Evolutionary conservation across 2,888 invertebrate genomes (phyloP).

Genomic region (Sinhomidia bicolor): DNA sequence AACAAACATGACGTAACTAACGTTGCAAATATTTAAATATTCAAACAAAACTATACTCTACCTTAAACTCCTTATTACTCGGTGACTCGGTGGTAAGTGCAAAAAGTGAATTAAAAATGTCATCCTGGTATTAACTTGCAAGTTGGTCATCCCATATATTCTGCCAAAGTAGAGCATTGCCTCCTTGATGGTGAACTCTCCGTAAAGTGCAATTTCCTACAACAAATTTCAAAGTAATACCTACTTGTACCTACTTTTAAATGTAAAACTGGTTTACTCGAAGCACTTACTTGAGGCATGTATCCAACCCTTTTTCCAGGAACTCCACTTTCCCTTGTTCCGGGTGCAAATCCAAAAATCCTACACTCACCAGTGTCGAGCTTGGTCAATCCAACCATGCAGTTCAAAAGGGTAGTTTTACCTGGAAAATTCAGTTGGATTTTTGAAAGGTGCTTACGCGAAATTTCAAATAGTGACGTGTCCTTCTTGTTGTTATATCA

Average conservation of each 20-base stretch:
- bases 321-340: conserved; percentile 92
- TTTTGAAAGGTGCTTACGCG: no score
- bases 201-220: conserved; percentile 92
- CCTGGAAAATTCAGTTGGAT: no score
- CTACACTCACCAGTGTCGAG: conserved; percentile 93
- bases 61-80: conserved; percentile 50
- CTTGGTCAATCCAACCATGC: conserved; percentile 93
- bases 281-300: conserved; percentile 91
- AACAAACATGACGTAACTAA: no score
- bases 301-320: conserved; percentile 98
- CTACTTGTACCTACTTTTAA: background rate
- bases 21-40: background rate
- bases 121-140: conserved; percentile 90
- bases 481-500: background rate
- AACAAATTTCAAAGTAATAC: background rate
- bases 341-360: conserved; percentile 95
- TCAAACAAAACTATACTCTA: background rate
- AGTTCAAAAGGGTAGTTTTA: conserved; percentile 92
- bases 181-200: conserved; percentile 95
- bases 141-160: conserved; percentile 94
- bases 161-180: conserved; percentile 98
- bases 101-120: conserved; percentile 95
- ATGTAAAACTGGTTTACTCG: no score
- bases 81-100: conserved; percentile 88
- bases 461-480: background rate